Percentiles rank a stretch among this genome's conserved stretches.
These are phyloP conservation scores for Tenrec ecaudatus DNA, from an alignment of 2,113 vertebrate genomes.

Conservation along the genomic window DNA sequence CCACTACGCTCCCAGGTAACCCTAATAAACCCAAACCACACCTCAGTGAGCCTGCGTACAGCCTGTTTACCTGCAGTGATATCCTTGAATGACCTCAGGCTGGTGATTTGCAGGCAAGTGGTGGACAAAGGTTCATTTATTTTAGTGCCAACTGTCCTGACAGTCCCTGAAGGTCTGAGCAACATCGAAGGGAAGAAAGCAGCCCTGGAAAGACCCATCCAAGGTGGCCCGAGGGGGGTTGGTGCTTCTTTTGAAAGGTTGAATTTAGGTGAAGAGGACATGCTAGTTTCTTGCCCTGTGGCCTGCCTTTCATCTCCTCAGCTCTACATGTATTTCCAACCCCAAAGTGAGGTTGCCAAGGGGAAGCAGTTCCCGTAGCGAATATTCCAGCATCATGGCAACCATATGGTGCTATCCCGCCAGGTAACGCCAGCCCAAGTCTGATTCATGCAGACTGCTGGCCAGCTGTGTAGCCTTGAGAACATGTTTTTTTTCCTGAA, in stretches of 20 bases:
- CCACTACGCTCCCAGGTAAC: not conserved
- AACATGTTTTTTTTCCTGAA: not conserved
- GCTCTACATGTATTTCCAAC: not conserved
- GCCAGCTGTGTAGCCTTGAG: not conserved
- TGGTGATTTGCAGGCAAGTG: not conserved
- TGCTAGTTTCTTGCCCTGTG: not conserved
- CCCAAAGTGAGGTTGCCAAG: not conserved
- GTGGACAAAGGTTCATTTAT: no score
- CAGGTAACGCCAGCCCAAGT: no score
- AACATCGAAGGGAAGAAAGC: not conserved
- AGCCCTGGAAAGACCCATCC: not conserved
- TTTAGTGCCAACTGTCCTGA: not conserved
- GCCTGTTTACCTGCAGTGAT: not conserved
- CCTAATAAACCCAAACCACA: not conserved
- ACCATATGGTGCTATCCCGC: not conserved
- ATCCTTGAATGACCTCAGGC: no score
- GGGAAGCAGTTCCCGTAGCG: not conserved
- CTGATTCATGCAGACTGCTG: not conserved
- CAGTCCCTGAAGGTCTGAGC: not conserved
- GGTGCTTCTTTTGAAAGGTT: not conserved
- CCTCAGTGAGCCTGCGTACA: not conserved
- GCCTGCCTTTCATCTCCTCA: not conserved
- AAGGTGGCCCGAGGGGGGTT: not conserved
- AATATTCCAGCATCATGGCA: not conserved
- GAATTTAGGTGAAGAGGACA: not conserved